Conservation (phyloP, 2,888 invertebrate species). For the Charanyca ferruginea region DNA sequence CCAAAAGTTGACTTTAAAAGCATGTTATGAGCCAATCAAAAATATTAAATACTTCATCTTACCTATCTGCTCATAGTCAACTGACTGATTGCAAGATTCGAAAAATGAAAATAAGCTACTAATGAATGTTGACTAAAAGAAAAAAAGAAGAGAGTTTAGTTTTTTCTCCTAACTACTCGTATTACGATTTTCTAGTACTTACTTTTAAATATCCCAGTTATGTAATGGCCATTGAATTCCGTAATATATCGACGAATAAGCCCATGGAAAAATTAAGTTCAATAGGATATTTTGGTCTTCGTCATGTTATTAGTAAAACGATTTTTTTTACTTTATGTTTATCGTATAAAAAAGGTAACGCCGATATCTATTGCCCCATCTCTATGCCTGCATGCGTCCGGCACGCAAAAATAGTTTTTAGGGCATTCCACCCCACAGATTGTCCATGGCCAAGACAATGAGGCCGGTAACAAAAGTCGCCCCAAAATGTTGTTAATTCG, state of each 20-base stretch:
- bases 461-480: conserved; percentile 85
- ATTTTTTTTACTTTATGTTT: neutral
- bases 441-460: conserved; percentile 72
- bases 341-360: neutral
- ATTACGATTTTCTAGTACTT: neutral
- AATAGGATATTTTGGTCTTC: neutral
- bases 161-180: neutral
- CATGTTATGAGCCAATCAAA: too few relatives aligned
- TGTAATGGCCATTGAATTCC: neutral
- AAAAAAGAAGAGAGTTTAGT: too few relatives aligned
- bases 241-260: too few relatives aligned
- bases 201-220: neutral
- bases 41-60: too few relatives aligned
- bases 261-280: neutral
- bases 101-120: too few relatives aligned
- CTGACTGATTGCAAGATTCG: too few relatives aligned
- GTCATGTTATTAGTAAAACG: neutral
- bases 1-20: too few relatives aligned
- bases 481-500: conserved; percentile 81
- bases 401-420: conserved; percentile 77
- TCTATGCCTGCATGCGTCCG: conserved; percentile 65
- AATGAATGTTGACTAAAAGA: too few relatives aligned
- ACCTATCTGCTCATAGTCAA: too few relatives aligned
- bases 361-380: conserved; percentile 24
- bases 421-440: conserved; percentile 78